Base-by-base conservation (phyloP, 1,140 invertebrate genomes). In the Cotesia glomerata region DNA sequence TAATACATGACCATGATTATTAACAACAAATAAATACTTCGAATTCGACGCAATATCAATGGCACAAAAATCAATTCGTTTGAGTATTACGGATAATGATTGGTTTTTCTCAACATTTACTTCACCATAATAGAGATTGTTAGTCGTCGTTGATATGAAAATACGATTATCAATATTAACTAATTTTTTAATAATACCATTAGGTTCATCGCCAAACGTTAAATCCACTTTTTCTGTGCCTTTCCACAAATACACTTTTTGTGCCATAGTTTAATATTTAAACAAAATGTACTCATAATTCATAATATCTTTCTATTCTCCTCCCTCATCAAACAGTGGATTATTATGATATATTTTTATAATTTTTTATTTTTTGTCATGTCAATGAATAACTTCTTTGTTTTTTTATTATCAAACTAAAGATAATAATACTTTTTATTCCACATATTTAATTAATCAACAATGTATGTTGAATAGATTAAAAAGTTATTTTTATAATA, bases 41-140 rank as follows among this genome's bases (percentile, higher is more conserved):
- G 88, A 88, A 80, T 90, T 88, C 76, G 88, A 88, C 70, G 90
- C 89, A 79, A 93, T 89, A 83, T 93, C 91, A 68, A 90, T 82
- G 5, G 88, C 90, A 18, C 70, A 76, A 49, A 82, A 78, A 36
- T 80, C 76, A 39, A 80, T 76, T 39, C 75, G 79, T 63, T 78
- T 81, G 34, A 72, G 35, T 35, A 9, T 72, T 1, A 67, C 52
- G 4, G 52, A 51, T n/a, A 13, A 13, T 52, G 39, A 11, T 32
- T 4, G 14, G 3, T 51, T 39, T 54, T 14, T 9, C 11, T 11
- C 13, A 26, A 3, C 49, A 34, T n/a, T 45, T 4, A 84, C 79
- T 59, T 79, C 74, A 5, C 84, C 86, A 70, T 82, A 75, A 54
- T 86, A 88, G 14, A 88, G 62, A 73, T 76, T 76, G 35, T 76